Evolutionary conservation across 2,113 vertebrate genomes (phyloP).

Genomic region (cat (Felis catus)): DNA sequence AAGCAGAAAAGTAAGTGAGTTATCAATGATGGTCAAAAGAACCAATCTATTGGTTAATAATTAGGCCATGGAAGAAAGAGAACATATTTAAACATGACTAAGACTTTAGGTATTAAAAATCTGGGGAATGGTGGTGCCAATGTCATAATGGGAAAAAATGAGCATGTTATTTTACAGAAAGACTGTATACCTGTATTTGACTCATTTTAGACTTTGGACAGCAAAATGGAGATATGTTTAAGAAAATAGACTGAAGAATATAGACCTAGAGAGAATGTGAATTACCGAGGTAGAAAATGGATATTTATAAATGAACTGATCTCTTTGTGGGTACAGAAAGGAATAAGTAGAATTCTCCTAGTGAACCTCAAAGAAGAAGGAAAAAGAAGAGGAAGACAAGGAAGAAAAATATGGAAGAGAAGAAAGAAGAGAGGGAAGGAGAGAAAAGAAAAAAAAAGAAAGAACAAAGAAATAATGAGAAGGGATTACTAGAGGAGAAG

Average conservation of each 20-base stretch:
- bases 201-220: neutral
- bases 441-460: no score
- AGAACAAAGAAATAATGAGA: neutral
- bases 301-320: neutral
- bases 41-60: neutral
- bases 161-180: neutral
- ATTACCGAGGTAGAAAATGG: neutral
- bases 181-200: neutral
- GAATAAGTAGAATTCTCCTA: neutral
- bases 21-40: neutral
- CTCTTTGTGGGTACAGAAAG: neutral
- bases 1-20: neutral
- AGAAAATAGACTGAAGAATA: neutral
- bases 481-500: neutral
- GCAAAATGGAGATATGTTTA: neutral
- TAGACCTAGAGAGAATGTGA: neutral
- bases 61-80: neutral
- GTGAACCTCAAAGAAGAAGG: neutral
- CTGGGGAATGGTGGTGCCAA: neutral
- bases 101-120: neutral
- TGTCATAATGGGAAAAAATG: neutral
- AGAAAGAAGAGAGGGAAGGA: neutral
- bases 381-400: neutral
- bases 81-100: neutral
- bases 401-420: neutral